These are phyloP conservation scores for Struthidea cinerea DNA, from an alignment of 2,113 vertebrate genomes.

Conservation along the genomic window DNA sequence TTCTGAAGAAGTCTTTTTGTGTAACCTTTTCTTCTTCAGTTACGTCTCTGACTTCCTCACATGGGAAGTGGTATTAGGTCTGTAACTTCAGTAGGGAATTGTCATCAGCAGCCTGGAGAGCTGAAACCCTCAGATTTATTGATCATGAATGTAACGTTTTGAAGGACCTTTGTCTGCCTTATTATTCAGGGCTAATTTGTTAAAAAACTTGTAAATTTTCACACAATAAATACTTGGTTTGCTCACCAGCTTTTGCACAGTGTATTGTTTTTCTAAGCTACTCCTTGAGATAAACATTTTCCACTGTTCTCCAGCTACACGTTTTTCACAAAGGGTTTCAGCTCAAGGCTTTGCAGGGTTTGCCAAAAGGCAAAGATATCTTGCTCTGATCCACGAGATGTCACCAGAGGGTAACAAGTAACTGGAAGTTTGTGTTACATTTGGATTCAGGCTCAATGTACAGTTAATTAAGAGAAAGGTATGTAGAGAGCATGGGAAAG, in stretches of 20 bases:
- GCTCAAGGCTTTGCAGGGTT: background rate
- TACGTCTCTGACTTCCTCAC: background rate
- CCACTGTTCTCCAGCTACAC: background rate
- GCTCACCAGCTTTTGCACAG: background rate
- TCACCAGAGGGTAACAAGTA: constrained; percentile 24
- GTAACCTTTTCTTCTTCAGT: background rate
- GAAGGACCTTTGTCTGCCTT: background rate
- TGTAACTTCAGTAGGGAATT: background rate
- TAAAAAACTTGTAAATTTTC: background rate
- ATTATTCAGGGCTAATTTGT: background rate
- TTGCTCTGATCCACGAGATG: constrained; percentile 28
- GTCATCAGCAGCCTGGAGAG: background rate
- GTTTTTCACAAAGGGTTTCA: background rate
- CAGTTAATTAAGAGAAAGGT: background rate
- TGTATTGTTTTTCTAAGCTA: background rate
- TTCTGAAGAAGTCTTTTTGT: background rate
- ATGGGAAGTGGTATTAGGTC: background rate
- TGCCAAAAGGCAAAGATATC: background rate
- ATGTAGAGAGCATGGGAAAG: fast-evolving
- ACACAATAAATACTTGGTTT: background rate
- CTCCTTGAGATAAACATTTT: background rate
- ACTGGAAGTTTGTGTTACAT: background rate
- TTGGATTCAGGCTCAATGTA: background rate
- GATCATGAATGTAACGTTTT: background rate
- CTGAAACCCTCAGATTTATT: background rate